Evolutionary conservation across 1,140 invertebrate genomes (phyloP), one percentile per base, ranked within the genome.

Genomic region (Scaptodrosophila lebanonensis): DNA sequence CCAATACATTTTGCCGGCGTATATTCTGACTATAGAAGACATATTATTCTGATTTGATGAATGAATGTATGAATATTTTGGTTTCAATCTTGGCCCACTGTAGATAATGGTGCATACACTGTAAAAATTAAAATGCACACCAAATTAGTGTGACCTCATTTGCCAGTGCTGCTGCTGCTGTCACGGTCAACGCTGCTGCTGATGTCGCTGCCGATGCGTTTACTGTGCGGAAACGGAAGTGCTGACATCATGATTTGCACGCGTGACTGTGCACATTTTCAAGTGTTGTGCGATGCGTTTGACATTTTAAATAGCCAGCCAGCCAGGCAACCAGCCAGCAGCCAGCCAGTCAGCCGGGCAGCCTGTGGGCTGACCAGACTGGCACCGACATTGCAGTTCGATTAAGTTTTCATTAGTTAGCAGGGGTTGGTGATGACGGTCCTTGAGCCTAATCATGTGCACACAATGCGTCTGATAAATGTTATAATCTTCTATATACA

Each of bases 201-300:
- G 33, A 15, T 40, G 22, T n/a, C 32, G 29, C 32, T 58, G 40
- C 29, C 64, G 54, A 38, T 54, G 59, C 45, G 6, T 33, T n/a
- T n/a, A n/a, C n/a, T n/a, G n/a, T 54, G 61, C 71, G 73, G 73
- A 79, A 79, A 66, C 75, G 75, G 75, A 79, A 82, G 75, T 79
- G 69, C 75, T 79, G 75, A 79, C 75, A 79, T 82, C 75, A 79
- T 79, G 75, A 82, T 82, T 79, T 82, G 75, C 69, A 82, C 75
- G 75, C 75, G 75, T 79, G 75, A 79, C 75, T 79, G 67, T 75
- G 62, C 75, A 82, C 44, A 56, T 77, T 76, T 68, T 53, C 50
- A 45, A 52, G 48, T 60, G 49, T 65, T 53, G 50, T 27, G 36
- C 25, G 35, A 62, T 65, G 60, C 66, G 60, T 61, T 54, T 56